Conservation (phyloP, 2,888 invertebrate genomes). For the Himalopsyche kuldschensis region DNA sequence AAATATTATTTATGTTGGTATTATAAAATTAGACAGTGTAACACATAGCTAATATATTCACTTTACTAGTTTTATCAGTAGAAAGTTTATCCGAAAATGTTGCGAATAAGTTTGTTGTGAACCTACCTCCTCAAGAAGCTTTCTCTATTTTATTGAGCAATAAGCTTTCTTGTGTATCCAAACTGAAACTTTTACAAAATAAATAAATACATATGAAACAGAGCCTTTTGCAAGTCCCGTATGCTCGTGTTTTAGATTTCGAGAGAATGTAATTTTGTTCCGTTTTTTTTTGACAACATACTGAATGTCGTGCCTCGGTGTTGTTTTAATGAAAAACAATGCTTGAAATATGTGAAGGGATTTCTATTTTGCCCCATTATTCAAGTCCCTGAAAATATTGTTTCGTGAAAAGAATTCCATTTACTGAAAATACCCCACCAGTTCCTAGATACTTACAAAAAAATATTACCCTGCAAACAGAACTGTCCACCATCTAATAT, state of each 20-base stretch:
- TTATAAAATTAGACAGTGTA: neutral
- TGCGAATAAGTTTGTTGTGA: neutral
- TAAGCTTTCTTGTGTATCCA: slow-evolving; percentile 26
- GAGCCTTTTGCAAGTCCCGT: neutral
- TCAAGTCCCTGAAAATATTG: too few species aligned
- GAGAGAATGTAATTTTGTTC: neutral
- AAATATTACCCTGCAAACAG: too few species aligned
- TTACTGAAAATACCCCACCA: too few species aligned
- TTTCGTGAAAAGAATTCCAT: too few species aligned
- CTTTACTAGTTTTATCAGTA: neutral
- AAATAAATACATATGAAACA: slow-evolving; percentile 3
- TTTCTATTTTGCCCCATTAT: too few species aligned
- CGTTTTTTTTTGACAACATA: neutral
- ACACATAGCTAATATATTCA: neutral
- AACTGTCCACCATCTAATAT: too few species aligned
- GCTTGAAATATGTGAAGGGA: neutral
- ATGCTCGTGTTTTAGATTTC: neutral
- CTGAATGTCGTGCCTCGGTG: neutral
- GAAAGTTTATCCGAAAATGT: neutral
- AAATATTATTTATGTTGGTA: too few species aligned
- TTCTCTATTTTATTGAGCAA: neutral
- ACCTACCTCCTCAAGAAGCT: neutral
- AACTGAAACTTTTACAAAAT: slow-evolving; percentile 29
- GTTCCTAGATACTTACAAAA: too few species aligned
- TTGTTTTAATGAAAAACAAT: neutral